These are phyloP conservation scores for Neopipo cinnamomea DNA, from an alignment of 2,113 vertebrate genomes.

Conservation along the genomic window DNA sequence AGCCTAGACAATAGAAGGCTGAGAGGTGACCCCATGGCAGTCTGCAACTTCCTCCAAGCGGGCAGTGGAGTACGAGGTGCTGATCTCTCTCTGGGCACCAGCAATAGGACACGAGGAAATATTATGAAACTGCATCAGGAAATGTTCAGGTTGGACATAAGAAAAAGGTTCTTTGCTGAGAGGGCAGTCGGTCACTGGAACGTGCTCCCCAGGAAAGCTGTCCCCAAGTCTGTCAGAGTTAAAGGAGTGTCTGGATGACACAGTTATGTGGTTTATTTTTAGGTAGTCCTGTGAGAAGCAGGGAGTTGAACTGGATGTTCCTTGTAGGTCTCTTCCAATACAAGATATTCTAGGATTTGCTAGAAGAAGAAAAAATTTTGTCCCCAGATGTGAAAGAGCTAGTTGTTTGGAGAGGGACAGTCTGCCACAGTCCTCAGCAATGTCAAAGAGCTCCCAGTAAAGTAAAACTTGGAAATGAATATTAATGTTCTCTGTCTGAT, in stretches of 20 bases:
- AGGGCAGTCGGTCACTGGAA: rapidly evolving
- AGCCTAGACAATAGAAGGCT: background rate
- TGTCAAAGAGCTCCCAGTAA: background rate
- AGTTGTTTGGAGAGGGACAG: rapidly evolving
- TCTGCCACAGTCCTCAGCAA: background rate
- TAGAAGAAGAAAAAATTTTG: background rate
- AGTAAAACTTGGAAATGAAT: background rate
- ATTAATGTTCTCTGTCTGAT: rapidly evolving
- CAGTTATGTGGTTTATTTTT: background rate
- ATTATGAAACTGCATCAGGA: background rate
- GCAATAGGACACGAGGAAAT: rapidly evolving
- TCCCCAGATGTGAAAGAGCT: background rate
- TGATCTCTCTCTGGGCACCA: background rate
- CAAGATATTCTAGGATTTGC: background rate
- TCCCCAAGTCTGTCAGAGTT: background rate
- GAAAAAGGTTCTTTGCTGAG: background rate
- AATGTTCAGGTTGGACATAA: background rate
- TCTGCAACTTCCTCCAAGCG: background rate
- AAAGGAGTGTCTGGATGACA: background rate
- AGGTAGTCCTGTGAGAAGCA: background rate
- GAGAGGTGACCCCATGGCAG: background rate
- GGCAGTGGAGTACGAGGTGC: background rate
- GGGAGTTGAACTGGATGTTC: background rate
- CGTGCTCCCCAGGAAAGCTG: background rate
- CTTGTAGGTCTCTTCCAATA: background rate